Base-by-base conservation (phyloP, 2,888 invertebrate species). In the Folsomia manolachei region DNA sequence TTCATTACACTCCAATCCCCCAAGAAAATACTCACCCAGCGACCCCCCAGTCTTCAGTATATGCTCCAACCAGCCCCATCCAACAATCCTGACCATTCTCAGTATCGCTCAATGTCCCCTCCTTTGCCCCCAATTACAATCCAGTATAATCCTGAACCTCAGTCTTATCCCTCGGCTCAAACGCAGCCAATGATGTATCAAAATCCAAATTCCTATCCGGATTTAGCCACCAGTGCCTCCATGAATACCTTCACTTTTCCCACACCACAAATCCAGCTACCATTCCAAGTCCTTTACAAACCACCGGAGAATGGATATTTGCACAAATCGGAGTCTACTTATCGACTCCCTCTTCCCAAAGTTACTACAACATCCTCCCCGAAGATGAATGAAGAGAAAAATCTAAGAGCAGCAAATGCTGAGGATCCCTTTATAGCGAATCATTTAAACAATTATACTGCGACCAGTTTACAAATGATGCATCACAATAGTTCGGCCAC, bases 101-200 rank as follows among this genome's bases (percentile, higher is more conserved):
- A 4, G 4, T 4, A 14, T 4, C 39, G 39, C 14, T 39, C 39
- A 9, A 14, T 14, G 14, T 39, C 39, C 4, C 39, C 39, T 14
- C 14, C 4, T 39, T 4, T 14, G 14, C 14, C 39, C 4, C 39
- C 39, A 4, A 9, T 9, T 39, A 39, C 39, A 39, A 39, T 39
- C 14, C 23, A 62, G 19, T 63, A 9, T 62, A n/a, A 61, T n/a
- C n/a, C 65, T 27, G 23, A 18, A 61, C 69, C 63, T 21, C 63
- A 19, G 23, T n/a, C n/a, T n/a, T n/a, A n/a, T n/a, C n/a, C n/a
- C n/a, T n/a, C n/a, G n/a, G n/a, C n/a, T n/a, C n/a, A n/a, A n/a
- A n/a, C n/a, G n/a, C 60, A 60, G 60, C 21, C n/a, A 7, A 60
- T n/a, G n/a, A 60, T n/a, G 14, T 39, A 39, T 39, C 7, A 4